Base-by-base conservation (phyloP, 1,140 invertebrate species). In the Sipha flava region DNA sequence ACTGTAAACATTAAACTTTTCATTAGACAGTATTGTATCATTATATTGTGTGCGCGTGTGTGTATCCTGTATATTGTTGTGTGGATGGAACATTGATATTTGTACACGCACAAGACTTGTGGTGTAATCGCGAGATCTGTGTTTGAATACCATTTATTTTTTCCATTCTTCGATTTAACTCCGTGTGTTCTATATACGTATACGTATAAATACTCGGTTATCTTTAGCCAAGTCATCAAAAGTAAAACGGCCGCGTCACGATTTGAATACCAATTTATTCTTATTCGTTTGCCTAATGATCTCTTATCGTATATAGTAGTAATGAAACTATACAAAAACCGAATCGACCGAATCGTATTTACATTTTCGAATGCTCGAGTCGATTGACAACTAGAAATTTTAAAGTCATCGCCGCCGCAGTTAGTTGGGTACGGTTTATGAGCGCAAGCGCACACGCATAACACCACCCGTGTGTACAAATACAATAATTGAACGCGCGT, bases 221-320 rank as follows among this genome's bases (percentile, higher is more conserved):
- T 68, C 64, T 68, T 45, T 45, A 43, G 40, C 40, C 23, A 26
- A 68, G 64, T 68, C 37, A 45, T 68, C 64, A 45, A 43, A 40
- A 66, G 31, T 23, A 40, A 40, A 68, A 68, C 23, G 64, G 5
- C 18, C 64, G 23, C 21, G 23, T 45, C 64, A 68, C 37, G 64
- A 68, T 68, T 68, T 68, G 37, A 68, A 68, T 68, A 68, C 62
- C 62, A 66, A 66, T 66, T 66, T 66, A 43, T 66, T 66, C 31
- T 43, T 66, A 66, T 66, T 66, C 62, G 40, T 66, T 66, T 66
- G 62, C 62, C 62, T 66, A 66, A 66, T 66, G 62, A 66, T 66
- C 62, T 66, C 21, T 66, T 66, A 66, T 66, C 62, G 62, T 40
- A 21, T 31, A 34, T n/a, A 62, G 18, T 31, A 40, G n/a, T 43